phyloP scores from a whole-genome alignment of 92 coral and sea anemone species.

The Bergia sp. region DNA sequence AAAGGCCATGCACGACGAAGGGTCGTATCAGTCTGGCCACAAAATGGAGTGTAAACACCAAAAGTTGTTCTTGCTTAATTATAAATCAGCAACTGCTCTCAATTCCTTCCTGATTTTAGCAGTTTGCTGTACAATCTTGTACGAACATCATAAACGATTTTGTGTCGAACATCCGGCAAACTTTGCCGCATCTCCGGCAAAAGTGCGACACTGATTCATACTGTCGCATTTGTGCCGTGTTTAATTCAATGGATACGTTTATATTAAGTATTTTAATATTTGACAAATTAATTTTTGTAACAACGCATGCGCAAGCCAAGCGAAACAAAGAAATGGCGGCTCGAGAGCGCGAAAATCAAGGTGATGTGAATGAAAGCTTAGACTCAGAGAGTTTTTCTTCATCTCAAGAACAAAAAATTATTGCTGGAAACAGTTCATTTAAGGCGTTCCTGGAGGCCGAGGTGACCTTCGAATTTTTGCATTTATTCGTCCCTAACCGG shows the following conservation, averaged over 20 bases:
- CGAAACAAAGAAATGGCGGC: neutral
- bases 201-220: neutral
- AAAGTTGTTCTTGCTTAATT: no score
- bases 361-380: neutral
- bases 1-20: no score
- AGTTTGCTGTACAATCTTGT: no score
- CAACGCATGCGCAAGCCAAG: no score
- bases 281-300: neutral
- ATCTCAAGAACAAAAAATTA: neutral
- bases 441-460: neutral
- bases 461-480: constrained; percentile 12
- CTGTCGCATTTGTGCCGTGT: no score
- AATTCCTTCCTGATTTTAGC: no score
- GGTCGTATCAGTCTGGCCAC: no score
- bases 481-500: neutral
- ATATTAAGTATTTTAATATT: neutral
- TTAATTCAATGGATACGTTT: neutral
- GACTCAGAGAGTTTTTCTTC: neutral
- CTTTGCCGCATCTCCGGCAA: neutral
- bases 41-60: no score
- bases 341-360: neutral
- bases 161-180: neutral
- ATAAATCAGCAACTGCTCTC: no score
- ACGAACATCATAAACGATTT: no score
- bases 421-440: neutral